Evolutionary conservation across 1,140 invertebrate genomes (phyloP).

Genomic region (Coenobita brevimanus): DNA sequence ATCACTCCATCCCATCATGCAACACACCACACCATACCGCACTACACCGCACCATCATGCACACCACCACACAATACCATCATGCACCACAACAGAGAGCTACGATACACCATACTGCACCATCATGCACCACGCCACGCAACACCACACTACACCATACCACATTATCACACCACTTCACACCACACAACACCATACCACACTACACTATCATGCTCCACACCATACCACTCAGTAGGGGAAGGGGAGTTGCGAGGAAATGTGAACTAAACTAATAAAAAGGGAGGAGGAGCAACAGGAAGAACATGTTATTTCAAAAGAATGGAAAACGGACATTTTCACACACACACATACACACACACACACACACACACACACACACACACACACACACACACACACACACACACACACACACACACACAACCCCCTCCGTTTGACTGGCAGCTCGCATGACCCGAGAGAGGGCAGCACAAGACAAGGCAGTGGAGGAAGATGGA

Average conservation of each 20-base stretch:
- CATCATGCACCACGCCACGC: too few relatives aligned
- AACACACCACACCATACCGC: too few relatives aligned
- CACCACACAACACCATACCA: too few relatives aligned
- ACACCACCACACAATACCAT: too few relatives aligned
- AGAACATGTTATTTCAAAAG: too few relatives aligned
- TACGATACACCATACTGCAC: too few relatives aligned
- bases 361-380: conserved; percentile 26
- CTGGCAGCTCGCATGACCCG: not conserved
- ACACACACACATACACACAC: conserved; percentile 33
- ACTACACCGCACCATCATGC: too few relatives aligned
- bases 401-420: conserved; percentile 5
- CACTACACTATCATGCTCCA: not conserved
- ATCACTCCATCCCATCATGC: too few relatives aligned
- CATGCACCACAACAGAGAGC: too few relatives aligned
- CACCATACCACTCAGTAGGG: not conserved
- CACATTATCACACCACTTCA: too few relatives aligned
- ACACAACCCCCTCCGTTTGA: not conserved
- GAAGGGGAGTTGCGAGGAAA: not conserved
- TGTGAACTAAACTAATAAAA: not conserved
- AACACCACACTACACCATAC: too few relatives aligned
- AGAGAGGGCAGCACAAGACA: not conserved
- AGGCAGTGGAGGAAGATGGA: not conserved
- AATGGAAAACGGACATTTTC: not conserved
- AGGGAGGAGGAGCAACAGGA: too few relatives aligned
- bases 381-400: conserved; percentile 18